Conservation (phyloP, 92 coral and sea anemone genomes). For the Epizoanthus illoricatus region DNA sequence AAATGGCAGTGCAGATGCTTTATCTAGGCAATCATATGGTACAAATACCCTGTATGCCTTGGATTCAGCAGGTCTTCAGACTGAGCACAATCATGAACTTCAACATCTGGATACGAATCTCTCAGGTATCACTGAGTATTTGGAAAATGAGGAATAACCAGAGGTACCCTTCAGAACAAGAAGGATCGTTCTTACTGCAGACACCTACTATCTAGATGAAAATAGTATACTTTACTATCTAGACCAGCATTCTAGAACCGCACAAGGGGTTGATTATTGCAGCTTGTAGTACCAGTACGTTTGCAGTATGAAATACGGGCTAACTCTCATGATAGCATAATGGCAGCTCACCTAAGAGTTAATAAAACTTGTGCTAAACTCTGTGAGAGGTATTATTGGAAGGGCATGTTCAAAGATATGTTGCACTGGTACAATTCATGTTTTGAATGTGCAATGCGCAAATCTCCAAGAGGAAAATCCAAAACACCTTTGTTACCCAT, state of each 20-base stretch:
- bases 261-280: constrained; percentile 9
- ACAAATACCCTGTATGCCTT: constrained; percentile 6
- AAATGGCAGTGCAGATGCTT: constrained; percentile 48
- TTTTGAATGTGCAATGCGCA: constrained; percentile 43
- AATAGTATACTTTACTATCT: constrained; percentile 26
- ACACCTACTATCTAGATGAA: constrained; percentile 36
- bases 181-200: constrained; percentile 11
- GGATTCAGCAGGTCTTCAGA: background rate
- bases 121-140: constrained; percentile 33
- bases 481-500: constrained; percentile 45
- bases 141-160: constrained; percentile 43
- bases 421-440: constrained; percentile 47
- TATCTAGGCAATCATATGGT: constrained; percentile 38
- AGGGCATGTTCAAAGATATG: constrained; percentile 54
- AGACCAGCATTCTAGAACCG: background rate
- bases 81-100: background rate
- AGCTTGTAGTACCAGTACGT: constrained; percentile 42
- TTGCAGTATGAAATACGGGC: constrained; percentile 47
- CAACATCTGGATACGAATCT: constrained; percentile 41
- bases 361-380: constrained; percentile 55
- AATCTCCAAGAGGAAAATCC: background rate
- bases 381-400: constrained; percentile 45
- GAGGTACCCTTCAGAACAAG: background rate
- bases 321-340: constrained; percentile 46
- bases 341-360: constrained; percentile 58